Base-by-base conservation (phyloP, 2,113 vertebrate genomes). In the Collichthys lucidus region DNA sequence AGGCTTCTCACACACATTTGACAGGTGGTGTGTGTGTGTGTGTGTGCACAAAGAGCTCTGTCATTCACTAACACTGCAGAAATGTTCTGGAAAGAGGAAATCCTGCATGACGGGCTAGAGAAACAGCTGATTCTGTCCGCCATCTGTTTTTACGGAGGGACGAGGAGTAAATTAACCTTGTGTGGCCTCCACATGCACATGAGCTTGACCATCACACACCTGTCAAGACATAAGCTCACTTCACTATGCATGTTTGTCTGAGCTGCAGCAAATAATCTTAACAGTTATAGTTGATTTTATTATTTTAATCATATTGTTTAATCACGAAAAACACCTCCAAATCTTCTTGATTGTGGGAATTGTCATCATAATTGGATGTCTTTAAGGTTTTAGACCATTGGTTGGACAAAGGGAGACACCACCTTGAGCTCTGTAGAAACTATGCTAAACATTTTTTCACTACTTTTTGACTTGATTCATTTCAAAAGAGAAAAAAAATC, bases 71-170 rank as follows among this genome's bases (percentile, higher is more conserved):
- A 17, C 62, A 72, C 82, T 73, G 70, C 75, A 87, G 56, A 88
- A 86, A 86, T 88, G 84, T 86, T 73, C 70, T 84, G 62, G 76
- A 90, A 92, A 87, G 84, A 90, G 85, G 86, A 94, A 91, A 92
- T 93, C 91, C 91, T 89, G 82, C 59, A 85, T 82, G 72, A 87
- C 63, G 24, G 72, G 84, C 66, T 76, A 69, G 72, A 87, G 88
- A 91, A 89, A 83, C 88, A 90, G 87, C 86, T 92, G 88, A 92
- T 91, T 89, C 24, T 60, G 44, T 74, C 63, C 67, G 35, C 68
- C 79, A 77, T 93, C 77, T 89, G 77, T 86, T 91, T 89, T 92
- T 80, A 88, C 91, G 60, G 31, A 83, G 64, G 75, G 65, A 84
- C 62, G 50, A 81, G 42, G 55, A 87, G 74, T 83, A 56, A 73